Conservation (phyloP, 2,797 vertebrate genomes). For the Melanotaenia boesemani region DNA sequence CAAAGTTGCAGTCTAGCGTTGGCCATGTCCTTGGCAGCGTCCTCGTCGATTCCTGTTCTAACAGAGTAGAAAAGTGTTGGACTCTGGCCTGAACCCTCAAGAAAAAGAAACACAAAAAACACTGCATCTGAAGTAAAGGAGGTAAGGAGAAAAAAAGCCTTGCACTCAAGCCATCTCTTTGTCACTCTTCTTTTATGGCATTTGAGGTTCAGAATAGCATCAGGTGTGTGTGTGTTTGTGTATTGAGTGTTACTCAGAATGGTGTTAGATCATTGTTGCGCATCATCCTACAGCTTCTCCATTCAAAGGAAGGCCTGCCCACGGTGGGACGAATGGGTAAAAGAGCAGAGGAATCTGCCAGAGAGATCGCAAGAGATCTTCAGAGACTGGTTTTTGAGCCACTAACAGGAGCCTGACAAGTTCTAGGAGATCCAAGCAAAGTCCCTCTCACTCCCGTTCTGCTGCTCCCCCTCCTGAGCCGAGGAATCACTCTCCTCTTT, state of each 20-base stretch:
- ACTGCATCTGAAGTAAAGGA: conserved; percentile 81
- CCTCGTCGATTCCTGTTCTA: conserved; percentile 63
- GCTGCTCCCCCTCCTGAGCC: conserved; percentile 87
- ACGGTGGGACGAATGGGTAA: conserved; percentile 65
- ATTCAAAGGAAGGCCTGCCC: conserved; percentile 70
- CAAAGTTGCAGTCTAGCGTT: conserved; percentile 64
- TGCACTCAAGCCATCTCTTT: conserved; percentile 58
- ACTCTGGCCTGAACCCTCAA: conserved; percentile 71
- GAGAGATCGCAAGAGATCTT: conserved; percentile 72
- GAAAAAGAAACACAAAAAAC: conserved; percentile 70
- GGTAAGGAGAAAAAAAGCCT: conserved; percentile 79
- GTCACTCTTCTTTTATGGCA: conserved; percentile 69
- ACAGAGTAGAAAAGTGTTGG: conserved; percentile 70
- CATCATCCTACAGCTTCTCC: conserved; percentile 71
- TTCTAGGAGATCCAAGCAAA: conserved; percentile 96
- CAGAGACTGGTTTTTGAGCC: conserved; percentile 63
- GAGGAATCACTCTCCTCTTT: conserved; percentile 93
- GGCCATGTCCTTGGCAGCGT: conserved; percentile 66
- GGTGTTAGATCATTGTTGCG: conserved; percentile 73
- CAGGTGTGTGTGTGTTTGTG: conserved; percentile 28
- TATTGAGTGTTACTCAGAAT: conserved; percentile 45
- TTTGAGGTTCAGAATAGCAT: conserved; percentile 66
- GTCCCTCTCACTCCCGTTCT: conserved; percentile 90
- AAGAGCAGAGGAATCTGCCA: conserved; percentile 71
- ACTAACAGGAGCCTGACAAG: conserved; percentile 24